Conservation (phyloP, 2,888 invertebrate genomes). For the Conops quadrifasciatus region DNA sequence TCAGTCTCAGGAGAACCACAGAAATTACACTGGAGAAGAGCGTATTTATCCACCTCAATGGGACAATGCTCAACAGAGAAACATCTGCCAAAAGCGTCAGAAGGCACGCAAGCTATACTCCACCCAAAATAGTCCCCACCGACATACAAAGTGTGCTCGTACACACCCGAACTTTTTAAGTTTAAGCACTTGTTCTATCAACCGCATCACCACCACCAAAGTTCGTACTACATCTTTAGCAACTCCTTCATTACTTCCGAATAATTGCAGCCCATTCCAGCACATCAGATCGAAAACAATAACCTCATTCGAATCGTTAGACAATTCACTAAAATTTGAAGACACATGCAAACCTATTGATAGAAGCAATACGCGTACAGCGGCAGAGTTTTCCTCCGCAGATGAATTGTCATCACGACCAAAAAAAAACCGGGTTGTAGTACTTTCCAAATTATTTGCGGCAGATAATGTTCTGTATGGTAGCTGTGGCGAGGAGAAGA, state of each 20-base stretch:
- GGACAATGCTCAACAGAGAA: slow-evolving; percentile 37
- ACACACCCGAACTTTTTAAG: slow-evolving; percentile 50
- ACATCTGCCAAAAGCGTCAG: slow-evolving; percentile 35
- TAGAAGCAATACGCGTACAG: slow-evolving; percentile 40
- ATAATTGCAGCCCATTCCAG: slow-evolving; percentile 43
- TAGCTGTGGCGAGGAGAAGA: slow-evolving; percentile 64
- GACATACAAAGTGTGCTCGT: slow-evolving; percentile 35
- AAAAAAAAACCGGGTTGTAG: slow-evolving; percentile 52
- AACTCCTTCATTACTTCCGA: slow-evolving; percentile 59
- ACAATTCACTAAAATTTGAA: slow-evolving; percentile 54
- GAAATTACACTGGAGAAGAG: slow-evolving; percentile 58
- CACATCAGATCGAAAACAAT: slow-evolving; percentile 41
- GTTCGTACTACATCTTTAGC: slow-evolving; percentile 64
- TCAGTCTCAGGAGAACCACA: slow-evolving; percentile 59
- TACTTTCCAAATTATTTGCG: slow-evolving; percentile 57
- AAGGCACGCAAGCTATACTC: slow-evolving; percentile 20
- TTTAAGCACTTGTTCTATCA: slow-evolving; percentile 61
- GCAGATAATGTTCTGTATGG: slow-evolving; percentile 57
- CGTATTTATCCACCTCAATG: slow-evolving; percentile 53
- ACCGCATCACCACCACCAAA: slow-evolving; percentile 63
- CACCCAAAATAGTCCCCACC: background rate
- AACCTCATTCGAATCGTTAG: slow-evolving; percentile 56
- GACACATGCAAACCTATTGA: slow-evolving; percentile 38
- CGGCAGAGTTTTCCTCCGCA: slow-evolving; percentile 58
- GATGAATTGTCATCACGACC: slow-evolving; percentile 60